Evolutionary conservation across 2,888 invertebrate genomes (phyloP), one percentile per base, ranked within the genome.

Genomic region (Geophilus truncorum): DNA sequence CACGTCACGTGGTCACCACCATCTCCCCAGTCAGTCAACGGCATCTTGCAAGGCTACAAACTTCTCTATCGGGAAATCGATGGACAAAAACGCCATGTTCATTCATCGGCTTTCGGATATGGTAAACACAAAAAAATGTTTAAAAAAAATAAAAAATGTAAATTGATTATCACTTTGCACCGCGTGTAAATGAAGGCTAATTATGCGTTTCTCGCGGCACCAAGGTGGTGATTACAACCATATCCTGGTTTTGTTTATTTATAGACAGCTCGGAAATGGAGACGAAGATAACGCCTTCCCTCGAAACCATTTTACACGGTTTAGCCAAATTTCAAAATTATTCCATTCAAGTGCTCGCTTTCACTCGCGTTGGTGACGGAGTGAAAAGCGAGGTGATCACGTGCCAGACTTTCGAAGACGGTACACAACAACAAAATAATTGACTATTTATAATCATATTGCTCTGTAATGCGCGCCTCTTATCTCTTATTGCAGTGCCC

Each of bases 291-390:
- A 81, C 82, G 10, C 57, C 81, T 4, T 76, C 78, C 4, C 15
- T 80, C 40, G 81, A 82, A 40, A 81, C 80, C 7, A 70, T 80
- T 57, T 32, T 82, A n/a, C 82, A 82, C 78, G 82, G 82, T 9
- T 84, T 88, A 75, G 84, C 86, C 82, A 86, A 85, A 81, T 87
- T 84, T 84, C 87, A 87, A 15, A 88, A 88, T 84, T 88, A 88
- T 85, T 87, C 86, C 81, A 84, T 88, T n/a, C 86, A 87, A 83
- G 87, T 88, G 4, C 83, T 86, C 81, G 87, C 87, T 34, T 87
- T 84, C 83, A 88, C 87, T 2, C 83, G 86, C 34, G 86, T 85
- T 81, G 88, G 88, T 9, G 86, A 87, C 81, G 87, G 87, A 7
- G 86, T 86, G 23, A 83, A 86, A 18, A 86, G 86, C 83, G 82